Evolutionary conservation across 1,140 invertebrate genomes (phyloP), one percentile per base, ranked within the genome.

Genomic region (Thrips palmi): DNA sequence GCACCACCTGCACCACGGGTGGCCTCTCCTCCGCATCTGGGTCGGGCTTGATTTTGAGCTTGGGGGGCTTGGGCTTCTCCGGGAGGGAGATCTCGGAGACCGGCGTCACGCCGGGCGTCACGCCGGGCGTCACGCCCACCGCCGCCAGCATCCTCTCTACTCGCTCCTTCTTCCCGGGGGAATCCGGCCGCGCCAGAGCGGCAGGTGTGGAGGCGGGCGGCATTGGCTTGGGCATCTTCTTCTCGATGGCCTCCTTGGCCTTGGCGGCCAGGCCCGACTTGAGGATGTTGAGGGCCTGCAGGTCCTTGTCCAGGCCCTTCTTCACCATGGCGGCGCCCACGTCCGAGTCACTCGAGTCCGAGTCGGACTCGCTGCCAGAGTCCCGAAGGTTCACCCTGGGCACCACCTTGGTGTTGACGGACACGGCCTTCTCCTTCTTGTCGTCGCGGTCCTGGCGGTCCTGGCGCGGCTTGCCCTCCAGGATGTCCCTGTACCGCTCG

Each of bases 201-300:
- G 25, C 25, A 8, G 11, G 10, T 15, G 28, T 18, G 4, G 7
- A 11, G 10, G 18, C 18, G 23, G 27, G 28, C 11, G 27, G 14
- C 23, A 22, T 28, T 24, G 30, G 10, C 30, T 42, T 43, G 6
- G 42, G 34, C 12, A 44, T n/a, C 25, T 41, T 43, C 24, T 47
- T 48, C 21, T 42, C 45, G 30, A 44, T 12, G 2, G 41, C 43
- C 34, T 52, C 49, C 37, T 50, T 52, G 4, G 49, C 50, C 37
- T 49, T 52, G 12, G 49, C 50, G 20, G 49, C 48, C 19, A 51
- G 23, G 28, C 45, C 49, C 27, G 41, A 46, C 36, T 52, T 45
- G 15, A 52, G 42, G 24, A 45, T 37, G 24, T 45, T 46, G 14
- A 52, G 35, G 3, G 45, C 41, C 14, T 47, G 41, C 25, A 49